Conservation (phyloP, 2,113 vertebrate species). For the Cephalophus harveyi region DNA sequence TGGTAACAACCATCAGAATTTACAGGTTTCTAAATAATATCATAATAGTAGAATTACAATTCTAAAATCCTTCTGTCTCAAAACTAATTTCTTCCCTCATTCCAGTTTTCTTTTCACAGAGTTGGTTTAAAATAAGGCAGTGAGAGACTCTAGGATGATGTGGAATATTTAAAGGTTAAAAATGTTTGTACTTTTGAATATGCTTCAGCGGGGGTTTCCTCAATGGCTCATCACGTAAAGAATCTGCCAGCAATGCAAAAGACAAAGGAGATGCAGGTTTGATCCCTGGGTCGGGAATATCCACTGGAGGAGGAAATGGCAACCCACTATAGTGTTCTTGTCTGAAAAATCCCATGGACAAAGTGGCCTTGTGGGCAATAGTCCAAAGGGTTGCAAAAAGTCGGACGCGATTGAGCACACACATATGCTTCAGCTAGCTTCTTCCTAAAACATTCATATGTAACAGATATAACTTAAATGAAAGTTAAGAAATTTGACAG, state of each 20-base stretch:
- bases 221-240: background rate
- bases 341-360: background rate
- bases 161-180: background rate
- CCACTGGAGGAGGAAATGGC: background rate
- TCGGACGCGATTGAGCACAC: fast-evolving
- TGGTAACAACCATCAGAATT: background rate
- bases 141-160: background rate
- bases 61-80: background rate
- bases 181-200: background rate
- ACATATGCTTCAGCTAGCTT: background rate
- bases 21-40: background rate
- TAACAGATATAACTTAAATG: background rate
- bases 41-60: background rate
- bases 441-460: background rate
- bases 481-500: background rate
- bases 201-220: background rate
- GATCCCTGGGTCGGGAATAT: background rate
- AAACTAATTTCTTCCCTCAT: background rate
- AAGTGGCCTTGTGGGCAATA: background rate
- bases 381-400: background rate
- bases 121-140: background rate
- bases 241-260: background rate
- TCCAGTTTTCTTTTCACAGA: background rate
- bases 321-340: background rate
- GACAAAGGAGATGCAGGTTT: background rate